These are phyloP conservation scores for Haemorhous mexicanus DNA, from an alignment of 2,113 vertebrate genomes.

Conservation along the genomic window DNA sequence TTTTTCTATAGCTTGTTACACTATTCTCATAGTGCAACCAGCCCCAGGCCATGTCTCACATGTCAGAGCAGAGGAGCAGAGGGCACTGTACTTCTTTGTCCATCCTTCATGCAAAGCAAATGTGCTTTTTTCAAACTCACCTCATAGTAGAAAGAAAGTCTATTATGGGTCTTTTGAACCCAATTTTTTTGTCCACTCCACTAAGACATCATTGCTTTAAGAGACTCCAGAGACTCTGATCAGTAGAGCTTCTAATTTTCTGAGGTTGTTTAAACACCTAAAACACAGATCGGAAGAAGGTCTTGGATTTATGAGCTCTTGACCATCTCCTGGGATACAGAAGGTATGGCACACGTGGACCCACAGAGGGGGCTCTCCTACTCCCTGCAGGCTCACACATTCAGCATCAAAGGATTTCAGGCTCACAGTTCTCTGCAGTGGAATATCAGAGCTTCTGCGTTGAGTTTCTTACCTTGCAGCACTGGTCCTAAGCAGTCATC, in stretches of 20 bases:
- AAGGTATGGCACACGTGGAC: neutral
- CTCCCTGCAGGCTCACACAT: neutral
- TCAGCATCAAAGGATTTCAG: neutral
- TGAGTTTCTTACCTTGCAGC: neutral
- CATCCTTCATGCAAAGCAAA: neutral
- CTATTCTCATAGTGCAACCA: neutral
- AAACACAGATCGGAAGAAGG: neutral
- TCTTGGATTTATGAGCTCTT: neutral
- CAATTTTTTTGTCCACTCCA: neutral
- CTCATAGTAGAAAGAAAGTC: rapidly evolving
- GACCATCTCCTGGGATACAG: neutral
- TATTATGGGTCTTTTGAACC: neutral
- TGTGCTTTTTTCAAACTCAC: neutral
- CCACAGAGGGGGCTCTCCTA: neutral
- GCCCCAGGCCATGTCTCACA: neutral
- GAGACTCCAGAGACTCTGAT: neutral
- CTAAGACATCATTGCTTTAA: neutral
- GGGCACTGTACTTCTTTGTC: neutral
- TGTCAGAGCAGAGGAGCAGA: neutral
- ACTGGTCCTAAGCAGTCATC: neutral
- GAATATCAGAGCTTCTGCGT: neutral
- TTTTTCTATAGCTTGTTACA: neutral
- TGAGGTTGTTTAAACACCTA: neutral
- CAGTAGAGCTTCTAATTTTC: neutral
- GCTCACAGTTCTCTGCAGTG: neutral